phyloP scores from a whole-genome alignment of 2,888 invertebrate species.

The Mythimna albipuncta region DNA sequence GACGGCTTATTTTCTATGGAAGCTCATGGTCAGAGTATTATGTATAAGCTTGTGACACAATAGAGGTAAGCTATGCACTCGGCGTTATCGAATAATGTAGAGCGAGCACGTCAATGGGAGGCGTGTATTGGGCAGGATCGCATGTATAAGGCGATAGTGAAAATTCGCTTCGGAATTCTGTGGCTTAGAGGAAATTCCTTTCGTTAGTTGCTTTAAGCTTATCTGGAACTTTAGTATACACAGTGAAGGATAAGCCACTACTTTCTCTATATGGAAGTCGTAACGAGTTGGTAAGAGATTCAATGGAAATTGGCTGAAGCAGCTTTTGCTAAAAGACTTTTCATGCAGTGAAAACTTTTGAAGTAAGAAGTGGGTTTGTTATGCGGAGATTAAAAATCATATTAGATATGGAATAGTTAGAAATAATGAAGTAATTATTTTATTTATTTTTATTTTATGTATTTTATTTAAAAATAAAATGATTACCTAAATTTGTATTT shows the following conservation, averaged over 20 bases:
- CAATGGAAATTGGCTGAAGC: not conserved
- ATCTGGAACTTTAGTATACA: conserved; percentile 13
- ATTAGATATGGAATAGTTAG: not conserved
- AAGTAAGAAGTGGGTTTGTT: not conserved
- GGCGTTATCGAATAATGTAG: conserved; percentile 67
- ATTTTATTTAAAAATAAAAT: no score
- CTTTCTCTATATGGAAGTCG: not conserved
- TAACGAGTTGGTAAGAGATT: not conserved
- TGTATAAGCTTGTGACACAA: conserved; percentile 63
- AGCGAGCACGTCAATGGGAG: conserved; percentile 62
- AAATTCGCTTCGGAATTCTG: conserved; percentile 46
- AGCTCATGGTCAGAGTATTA: conserved; percentile 51
- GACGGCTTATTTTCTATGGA: conserved; percentile 60
- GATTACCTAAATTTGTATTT: no score
- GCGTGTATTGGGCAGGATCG: conserved; percentile 64
- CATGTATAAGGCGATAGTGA: conserved; percentile 46
- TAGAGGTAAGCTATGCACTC: conserved; percentile 69
- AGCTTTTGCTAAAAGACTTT: no score
- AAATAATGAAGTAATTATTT: not conserved
- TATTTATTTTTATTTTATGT: no score
- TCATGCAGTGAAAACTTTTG: no score
- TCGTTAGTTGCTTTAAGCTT: conserved; percentile 36
- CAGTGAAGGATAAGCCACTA: not conserved
- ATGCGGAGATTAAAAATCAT: not conserved
- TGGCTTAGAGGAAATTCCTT: conserved; percentile 47